Percentiles rank a stretch among this genome's conserved stretches.
Conservation (phyloP, 1,140 invertebrate genomes). For the Lamellibrachia luymesi region DNA sequence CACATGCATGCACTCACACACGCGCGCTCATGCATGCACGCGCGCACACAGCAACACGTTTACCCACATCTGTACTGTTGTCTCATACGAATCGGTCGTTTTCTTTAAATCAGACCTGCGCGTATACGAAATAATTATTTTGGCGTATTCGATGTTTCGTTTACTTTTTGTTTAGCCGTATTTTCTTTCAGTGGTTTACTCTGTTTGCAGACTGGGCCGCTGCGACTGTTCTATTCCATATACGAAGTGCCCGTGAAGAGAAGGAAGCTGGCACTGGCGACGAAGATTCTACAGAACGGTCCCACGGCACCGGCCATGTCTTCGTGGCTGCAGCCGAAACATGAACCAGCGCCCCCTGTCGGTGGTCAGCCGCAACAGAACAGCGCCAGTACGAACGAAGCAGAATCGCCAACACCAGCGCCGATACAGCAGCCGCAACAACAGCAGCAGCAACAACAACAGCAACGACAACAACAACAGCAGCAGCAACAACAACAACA, state of each 20-base stretch:
- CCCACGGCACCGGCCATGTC: background rate
- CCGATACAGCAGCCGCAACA: background rate
- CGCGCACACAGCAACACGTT: background rate
- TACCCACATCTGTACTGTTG: background rate
- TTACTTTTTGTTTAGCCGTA: background rate
- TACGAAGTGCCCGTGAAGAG: slow-evolving; percentile 17
- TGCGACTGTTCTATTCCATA: slow-evolving; percentile 25
- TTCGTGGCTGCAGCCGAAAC: background rate
- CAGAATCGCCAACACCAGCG: background rate
- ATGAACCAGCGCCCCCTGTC: background rate
- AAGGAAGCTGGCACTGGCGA: background rate
- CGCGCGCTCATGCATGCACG: background rate
- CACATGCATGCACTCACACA: background rate
- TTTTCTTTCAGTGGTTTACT: background rate
- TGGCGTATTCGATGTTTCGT: background rate
- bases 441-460: background rate
- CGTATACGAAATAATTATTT: background rate
- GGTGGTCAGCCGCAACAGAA: background rate
- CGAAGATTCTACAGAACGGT: background rate
- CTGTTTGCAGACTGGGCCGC: slow-evolving; percentile 18
- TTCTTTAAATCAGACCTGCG: background rate
- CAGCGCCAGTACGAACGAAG: background rate
- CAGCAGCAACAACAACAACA: background rate
- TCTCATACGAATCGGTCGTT: background rate
- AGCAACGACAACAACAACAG: background rate